Evolutionary conservation across 2,888 invertebrate species (phyloP), one percentile per base, ranked within the genome.

Genomic region (Tetragonula carbonaria): DNA sequence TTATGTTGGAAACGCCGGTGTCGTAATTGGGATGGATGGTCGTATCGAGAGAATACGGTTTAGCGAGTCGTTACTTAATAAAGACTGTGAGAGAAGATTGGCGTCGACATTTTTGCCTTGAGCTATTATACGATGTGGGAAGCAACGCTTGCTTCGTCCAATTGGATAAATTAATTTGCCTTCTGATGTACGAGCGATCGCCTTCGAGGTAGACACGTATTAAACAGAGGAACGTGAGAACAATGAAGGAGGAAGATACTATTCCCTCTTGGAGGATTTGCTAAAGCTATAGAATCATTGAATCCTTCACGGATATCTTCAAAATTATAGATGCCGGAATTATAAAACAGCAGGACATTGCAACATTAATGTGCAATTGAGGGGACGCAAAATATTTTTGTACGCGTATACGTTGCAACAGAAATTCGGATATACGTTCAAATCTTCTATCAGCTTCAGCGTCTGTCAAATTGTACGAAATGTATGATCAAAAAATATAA

Each of bases 51-150:
- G 74, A 38, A 79, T 59, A 74, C 45, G 18, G 14, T 72, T 75
- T 72, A 33, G 67, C 62, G 75, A 33, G 75, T 80, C 50, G 71
- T 80, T 80, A 71, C 78, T 80, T 80, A 80, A 78, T 67, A 78
- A 78, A 66, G 80, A 80, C 78, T 57, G 65, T 33, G 57, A 50
- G 78, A 57, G 71, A 21, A 77, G 80, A 80, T 80, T 72, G 80
- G 78, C 78, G 51, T 80, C 66, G 57, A 78, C 57, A 50, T 72
- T 28, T 66, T 59, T 62, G 78, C 80, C 80, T 51, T 28, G 57
- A 66, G 80, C 80, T 59, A 79, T 79, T 51, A 65, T 66, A 66
- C 57, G 57, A 70, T 78, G 80, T 66, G 66, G 53, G 71, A 78
- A 80, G 65, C 16, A 78, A 57, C 50, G 55, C 13, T 71, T 51